phyloP scores from a whole-genome alignment of 2,888 invertebrate genomes.

The Epirrhoe alternata region DNA sequence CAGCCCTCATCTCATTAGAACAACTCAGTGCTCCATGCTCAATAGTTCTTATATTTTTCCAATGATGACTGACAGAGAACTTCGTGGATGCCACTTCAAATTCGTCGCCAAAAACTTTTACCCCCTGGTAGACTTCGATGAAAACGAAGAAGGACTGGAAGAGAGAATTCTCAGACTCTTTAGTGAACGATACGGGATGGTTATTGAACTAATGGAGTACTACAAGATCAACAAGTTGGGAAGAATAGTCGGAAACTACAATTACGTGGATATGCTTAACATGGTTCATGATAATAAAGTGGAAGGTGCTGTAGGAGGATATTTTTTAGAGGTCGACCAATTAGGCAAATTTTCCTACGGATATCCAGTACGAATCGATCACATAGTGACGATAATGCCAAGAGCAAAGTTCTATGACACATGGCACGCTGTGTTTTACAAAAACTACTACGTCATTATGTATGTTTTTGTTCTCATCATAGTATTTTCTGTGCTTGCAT shows the following conservation, averaged over 20 bases:
- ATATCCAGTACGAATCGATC: constrained; percentile 47
- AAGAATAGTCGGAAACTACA: constrained; percentile 40
- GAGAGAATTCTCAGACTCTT: constrained; percentile 47
- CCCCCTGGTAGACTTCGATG: constrained; percentile 50
- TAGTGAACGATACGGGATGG: constrained; percentile 40
- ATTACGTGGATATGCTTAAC: constrained; percentile 41
- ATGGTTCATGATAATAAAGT: constrained; percentile 44
- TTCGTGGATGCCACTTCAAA: constrained; percentile 42
- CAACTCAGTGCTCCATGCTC: constrained; percentile 7
- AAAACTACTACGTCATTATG: constrained; percentile 22
- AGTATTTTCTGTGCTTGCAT: constrained; percentile 42
- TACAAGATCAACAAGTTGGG: constrained; percentile 49
- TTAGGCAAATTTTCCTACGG: constrained; percentile 35
- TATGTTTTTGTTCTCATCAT: constrained; percentile 37
- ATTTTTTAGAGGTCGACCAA: constrained; percentile 27
- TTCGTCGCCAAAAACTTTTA: constrained; percentile 47
- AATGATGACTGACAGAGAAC: constrained; percentile 1
- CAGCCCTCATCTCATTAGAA: constrained; percentile 9
- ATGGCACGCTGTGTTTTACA: constrained; percentile 41
- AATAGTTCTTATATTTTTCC: constrained; percentile 15
- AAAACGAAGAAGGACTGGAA: constrained; percentile 43
- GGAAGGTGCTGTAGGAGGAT: constrained; percentile 54
- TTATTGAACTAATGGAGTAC: constrained; percentile 45
- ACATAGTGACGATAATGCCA: constrained; percentile 35
- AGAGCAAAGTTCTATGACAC: constrained; percentile 33